Evolutionary conservation across 2,113 vertebrate species (phyloP).

Genomic region (Mugil cephalus): DNA sequence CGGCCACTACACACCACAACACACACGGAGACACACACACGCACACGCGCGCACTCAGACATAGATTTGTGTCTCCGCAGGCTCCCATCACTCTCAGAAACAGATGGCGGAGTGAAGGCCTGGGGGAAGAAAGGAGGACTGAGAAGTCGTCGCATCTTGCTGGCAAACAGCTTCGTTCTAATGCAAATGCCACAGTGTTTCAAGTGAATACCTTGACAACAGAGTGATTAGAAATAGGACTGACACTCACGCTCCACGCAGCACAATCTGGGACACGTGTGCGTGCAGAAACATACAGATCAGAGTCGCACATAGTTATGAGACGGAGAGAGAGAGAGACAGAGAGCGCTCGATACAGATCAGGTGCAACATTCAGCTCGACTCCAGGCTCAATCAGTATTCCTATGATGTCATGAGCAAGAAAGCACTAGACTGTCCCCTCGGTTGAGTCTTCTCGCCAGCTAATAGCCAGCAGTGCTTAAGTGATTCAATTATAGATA

Average conservation of each 20-base stretch:
- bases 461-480: constrained; percentile 68
- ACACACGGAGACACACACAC: constrained; percentile 22
- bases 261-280: background rate
- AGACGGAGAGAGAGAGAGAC: constrained; percentile 5
- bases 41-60: constrained; percentile 9
- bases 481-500: constrained; percentile 82
- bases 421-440: constrained; percentile 37
- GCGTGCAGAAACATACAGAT: background rate
- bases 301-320: constrained; percentile 6
- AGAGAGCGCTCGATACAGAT: background rate
- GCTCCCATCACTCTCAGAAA: constrained; percentile 55
- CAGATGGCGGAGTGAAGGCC: constrained; percentile 57
- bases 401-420: constrained; percentile 43
- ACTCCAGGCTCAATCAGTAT: constrained; percentile 42
- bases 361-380: constrained; percentile 18
- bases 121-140: constrained; percentile 49
- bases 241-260: constrained; percentile 11
- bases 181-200: constrained; percentile 36
- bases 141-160: constrained; percentile 32
- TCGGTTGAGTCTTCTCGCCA: constrained; percentile 41
- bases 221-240: constrained; percentile 8
- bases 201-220: constrained; percentile 51
- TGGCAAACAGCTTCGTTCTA: constrained; percentile 48
- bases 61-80: constrained; percentile 53
- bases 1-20: constrained; percentile 34